Evolutionary conservation across 1,140 invertebrate species (phyloP).

Genomic region (Cotesia glomerata): DNA sequence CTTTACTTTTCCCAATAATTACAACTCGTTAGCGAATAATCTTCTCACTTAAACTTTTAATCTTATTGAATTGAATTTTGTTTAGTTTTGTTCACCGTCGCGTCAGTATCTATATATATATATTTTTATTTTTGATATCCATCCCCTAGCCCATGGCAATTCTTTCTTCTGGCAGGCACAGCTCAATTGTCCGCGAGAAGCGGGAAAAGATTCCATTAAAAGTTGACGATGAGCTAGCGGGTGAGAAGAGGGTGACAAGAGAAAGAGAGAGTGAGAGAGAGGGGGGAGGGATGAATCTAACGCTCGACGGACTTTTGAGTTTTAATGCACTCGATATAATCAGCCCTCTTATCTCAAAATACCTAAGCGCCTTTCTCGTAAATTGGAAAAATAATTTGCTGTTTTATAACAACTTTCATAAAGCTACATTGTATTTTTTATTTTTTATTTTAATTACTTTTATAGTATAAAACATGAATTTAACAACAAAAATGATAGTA

Average conservation of each 20-base stretch:
- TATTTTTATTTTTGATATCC: neutral
- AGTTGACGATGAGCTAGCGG: constrained; percentile 42
- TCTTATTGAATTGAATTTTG: neutral
- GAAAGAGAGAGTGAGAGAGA: no score
- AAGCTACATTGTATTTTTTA: neutral
- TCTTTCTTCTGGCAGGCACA: neutral
- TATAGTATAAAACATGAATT: neutral
- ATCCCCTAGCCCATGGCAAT: neutral
- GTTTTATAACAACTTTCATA: constrained; percentile 37
- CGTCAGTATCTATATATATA: neutral
- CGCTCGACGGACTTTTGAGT: constrained; percentile 47
- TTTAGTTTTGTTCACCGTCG: neutral
- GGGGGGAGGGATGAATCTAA: neutral
- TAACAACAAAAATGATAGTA: no score
- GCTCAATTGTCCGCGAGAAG: constrained; percentile 32
- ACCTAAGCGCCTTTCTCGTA: constrained; percentile 42
- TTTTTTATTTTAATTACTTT: neutral
- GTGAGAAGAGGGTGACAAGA: neutral
- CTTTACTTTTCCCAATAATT: neutral
- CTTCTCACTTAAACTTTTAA: neutral
- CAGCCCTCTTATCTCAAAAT: constrained; percentile 51
- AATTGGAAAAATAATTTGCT: constrained; percentile 55
- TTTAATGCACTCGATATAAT: constrained; percentile 55
- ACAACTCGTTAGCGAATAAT: neutral
- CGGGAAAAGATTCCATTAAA: constrained; percentile 49